Evolutionary conservation across 2,888 invertebrate genomes (phyloP).

Genomic region (Petrolisthes manimaculis): DNA sequence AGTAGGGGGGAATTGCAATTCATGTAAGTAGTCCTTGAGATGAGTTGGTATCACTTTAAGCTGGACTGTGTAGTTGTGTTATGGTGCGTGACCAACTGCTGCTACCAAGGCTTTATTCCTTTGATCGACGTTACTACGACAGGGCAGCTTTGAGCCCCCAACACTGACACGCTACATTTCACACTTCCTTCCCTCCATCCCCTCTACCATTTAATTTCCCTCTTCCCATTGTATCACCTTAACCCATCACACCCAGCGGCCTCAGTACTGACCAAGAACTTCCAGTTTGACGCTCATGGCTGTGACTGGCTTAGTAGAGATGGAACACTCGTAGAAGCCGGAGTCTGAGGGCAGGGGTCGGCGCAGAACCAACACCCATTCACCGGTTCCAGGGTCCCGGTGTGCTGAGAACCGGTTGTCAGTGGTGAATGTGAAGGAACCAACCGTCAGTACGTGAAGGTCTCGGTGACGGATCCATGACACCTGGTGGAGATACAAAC

Average conservation of each 20-base stretch:
- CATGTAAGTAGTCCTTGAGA: too few relatives aligned
- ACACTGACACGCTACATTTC: too few relatives aligned
- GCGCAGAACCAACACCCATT: slow-evolving; percentile 61
- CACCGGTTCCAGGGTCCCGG: slow-evolving; percentile 55
- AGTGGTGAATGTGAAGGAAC: slow-evolving; percentile 63
- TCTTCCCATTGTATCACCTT: background rate
- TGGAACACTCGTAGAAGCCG: slow-evolving; percentile 63
- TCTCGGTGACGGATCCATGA: slow-evolving; percentile 62
- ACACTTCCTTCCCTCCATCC: too few relatives aligned
- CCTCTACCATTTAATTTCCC: too few relatives aligned
- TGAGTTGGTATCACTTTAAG: too few relatives aligned
- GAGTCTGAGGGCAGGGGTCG: slow-evolving; percentile 57
- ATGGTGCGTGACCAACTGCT: too few relatives aligned
- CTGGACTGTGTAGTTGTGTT: too few relatives aligned
- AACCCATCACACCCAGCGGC: background rate
- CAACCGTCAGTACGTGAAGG: slow-evolving; percentile 60
- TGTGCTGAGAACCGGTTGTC: slow-evolving; percentile 63
- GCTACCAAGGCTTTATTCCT: too few relatives aligned
- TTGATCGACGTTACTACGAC: too few relatives aligned
- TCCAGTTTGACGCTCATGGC: slow-evolving; percentile 60
- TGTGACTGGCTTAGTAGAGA: slow-evolving; percentile 63
- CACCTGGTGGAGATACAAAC: slow-evolving; percentile 30
- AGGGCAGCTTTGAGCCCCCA: too few relatives aligned
- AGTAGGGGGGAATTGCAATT: too few relatives aligned
- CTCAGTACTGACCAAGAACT: slow-evolving; percentile 45